phyloP scores from a whole-genome alignment of 1,140 invertebrate species.

The Scylla paramamosain region DNA sequence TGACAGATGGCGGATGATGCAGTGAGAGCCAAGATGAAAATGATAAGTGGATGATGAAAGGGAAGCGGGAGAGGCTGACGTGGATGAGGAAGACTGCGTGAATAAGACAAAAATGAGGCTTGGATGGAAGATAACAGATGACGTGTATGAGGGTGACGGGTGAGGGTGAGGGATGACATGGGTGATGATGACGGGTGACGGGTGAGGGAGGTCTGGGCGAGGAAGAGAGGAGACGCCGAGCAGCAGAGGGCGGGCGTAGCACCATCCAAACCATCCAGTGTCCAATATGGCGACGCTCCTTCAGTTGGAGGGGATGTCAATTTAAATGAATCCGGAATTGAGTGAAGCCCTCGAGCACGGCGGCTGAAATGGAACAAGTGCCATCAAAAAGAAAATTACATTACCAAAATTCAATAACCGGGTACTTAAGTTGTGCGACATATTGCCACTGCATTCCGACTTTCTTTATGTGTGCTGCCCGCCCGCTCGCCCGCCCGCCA shows the following conservation, averaged over 20 bases:
- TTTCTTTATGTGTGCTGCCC: background rate
- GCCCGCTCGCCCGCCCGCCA: background rate
- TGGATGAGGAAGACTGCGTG: background rate
- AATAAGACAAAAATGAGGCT: too few species aligned
- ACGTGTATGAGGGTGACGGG: background rate
- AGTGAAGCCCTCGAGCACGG: conserved; percentile 24
- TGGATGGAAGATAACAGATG: background rate
- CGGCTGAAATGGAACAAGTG: conserved; percentile 52
- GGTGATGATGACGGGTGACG: too few species aligned
- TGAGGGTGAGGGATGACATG: too few species aligned
- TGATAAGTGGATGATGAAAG: background rate
- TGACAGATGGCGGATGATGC: background rate
- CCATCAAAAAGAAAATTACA: conserved; percentile 60
- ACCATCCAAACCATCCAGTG: background rate
- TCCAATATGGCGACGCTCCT: conserved; percentile 38
- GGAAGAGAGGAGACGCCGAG: background rate
- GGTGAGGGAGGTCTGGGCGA: background rate
- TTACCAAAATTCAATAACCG: conserved; percentile 54
- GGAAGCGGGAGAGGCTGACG: background rate
- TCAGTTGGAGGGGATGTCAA: conserved; percentile 34
- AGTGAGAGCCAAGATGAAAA: background rate
- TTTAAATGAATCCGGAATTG: conserved; percentile 58
- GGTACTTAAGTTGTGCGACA: conserved; percentile 33
- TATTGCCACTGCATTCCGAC: conserved; percentile 36
- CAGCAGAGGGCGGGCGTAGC: background rate